These are phyloP conservation scores for Tichodroma muraria DNA, from an alignment of 2,113 vertebrate genomes.

Conservation along the genomic window DNA sequence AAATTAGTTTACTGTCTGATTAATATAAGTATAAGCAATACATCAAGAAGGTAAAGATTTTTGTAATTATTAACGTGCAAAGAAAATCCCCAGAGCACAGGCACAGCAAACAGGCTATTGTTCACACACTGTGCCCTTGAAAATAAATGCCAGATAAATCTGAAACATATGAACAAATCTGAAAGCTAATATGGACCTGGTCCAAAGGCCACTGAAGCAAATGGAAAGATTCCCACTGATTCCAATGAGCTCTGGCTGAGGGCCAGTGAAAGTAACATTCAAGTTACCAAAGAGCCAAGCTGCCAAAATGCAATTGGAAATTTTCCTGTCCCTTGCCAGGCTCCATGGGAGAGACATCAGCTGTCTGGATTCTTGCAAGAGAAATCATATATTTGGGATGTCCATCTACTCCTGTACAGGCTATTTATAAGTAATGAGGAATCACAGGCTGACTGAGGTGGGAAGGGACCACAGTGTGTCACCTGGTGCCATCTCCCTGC, in stretches of 20 bases:
- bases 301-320: not conserved
- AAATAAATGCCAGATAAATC: not conserved
- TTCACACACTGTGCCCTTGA: not conserved
- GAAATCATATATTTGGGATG: not conserved
- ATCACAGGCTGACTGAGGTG: not conserved
- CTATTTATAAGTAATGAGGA: not conserved
- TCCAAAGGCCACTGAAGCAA: slow-evolving; percentile 13
- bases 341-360: not conserved
- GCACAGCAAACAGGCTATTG: not conserved
- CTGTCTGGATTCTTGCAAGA: not conserved
- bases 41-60: not conserved
- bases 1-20: not conserved
- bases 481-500: not conserved
- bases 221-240: not conserved
- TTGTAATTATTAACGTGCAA: not conserved
- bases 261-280: not conserved
- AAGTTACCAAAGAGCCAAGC: not conserved
- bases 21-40: not conserved
- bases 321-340: not conserved
- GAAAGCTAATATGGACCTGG: slow-evolving; percentile 22
- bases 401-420: not conserved
- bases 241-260: not conserved
- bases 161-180: slow-evolving; percentile 14
- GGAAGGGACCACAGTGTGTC: not conserved
- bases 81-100: too few relatives aligned